Conservation (phyloP, 2,888 invertebrate species). For the Crematogaster levior region DNA sequence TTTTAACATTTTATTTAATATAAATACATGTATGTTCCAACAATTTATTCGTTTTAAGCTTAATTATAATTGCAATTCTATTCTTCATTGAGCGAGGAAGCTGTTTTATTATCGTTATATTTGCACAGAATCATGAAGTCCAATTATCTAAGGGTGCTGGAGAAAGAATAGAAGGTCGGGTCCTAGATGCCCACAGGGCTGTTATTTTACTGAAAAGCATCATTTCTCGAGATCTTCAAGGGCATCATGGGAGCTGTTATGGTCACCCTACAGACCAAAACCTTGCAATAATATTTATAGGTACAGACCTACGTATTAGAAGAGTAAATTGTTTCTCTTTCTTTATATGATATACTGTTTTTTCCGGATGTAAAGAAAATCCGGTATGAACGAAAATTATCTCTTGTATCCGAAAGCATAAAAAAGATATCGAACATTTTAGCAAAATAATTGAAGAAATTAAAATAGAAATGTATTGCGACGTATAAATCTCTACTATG, state of each 20-base stretch:
- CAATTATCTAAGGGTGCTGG: slow-evolving; percentile 67
- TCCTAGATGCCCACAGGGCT: slow-evolving; percentile 73
- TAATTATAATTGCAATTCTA: not conserved
- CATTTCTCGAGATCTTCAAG: slow-evolving; percentile 74
- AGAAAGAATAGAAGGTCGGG: slow-evolving; percentile 66
- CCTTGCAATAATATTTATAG: slow-evolving; percentile 70
- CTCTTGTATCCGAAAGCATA: not conserved
- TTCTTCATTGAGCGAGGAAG: slow-evolving; percentile 21
- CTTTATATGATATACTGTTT: not conserved
- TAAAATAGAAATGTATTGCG: not conserved
- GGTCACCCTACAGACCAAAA: slow-evolving; percentile 60
- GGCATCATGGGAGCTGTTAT: slow-evolving; percentile 64
- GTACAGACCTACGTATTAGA: slow-evolving; percentile 56
- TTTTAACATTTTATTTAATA: not conserved
- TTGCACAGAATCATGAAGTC: slow-evolving; percentile 77
- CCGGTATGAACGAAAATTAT: not conserved
- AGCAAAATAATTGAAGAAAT: not conserved
- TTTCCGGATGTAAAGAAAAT: not conserved
- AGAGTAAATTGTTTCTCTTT: slow-evolving; percentile 52
- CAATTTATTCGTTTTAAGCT: not conserved
- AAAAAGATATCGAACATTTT: not conserved
- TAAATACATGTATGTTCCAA: not conserved
- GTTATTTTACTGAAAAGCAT: slow-evolving; percentile 78
- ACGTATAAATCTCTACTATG: not conserved
- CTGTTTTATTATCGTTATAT: slow-evolving; percentile 74